Conservation (phyloP, 2,888 invertebrate genomes). For the Sylvicola fuscatus region DNA sequence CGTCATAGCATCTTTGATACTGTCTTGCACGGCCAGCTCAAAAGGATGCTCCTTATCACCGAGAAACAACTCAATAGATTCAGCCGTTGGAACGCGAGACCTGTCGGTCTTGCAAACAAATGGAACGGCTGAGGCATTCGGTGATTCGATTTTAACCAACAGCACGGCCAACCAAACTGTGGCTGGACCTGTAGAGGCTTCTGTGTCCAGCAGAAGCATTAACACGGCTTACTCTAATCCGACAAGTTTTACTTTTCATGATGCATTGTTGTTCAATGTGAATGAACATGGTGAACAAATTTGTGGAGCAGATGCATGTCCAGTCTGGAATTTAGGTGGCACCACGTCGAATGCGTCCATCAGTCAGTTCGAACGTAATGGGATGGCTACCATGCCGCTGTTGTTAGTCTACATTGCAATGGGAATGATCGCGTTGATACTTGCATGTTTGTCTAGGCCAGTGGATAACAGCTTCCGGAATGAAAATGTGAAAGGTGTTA, state of each 20-base stretch:
- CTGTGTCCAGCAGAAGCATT: too few species aligned
- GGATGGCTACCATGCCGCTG: conserved; percentile 16
- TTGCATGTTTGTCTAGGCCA: conserved; percentile 28
- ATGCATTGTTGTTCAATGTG: conserved; percentile 23
- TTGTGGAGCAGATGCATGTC: conserved; percentile 37
- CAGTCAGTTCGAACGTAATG: conserved; percentile 9
- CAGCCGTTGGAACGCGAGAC: too few species aligned
- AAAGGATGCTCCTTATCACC: too few species aligned
- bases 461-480: conserved; percentile 16
- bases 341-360: not conserved
- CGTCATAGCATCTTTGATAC: conserved; percentile 26
- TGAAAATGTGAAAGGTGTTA: conserved; percentile 29
- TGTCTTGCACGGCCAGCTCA: conserved; percentile 19
- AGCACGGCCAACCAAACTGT: not conserved
- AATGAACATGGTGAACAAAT: conserved; percentile 31
- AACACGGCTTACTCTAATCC: not conserved
- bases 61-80: too few species aligned
- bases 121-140: too few species aligned
- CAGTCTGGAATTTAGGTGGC: conserved; percentile 16
- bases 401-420: conserved; percentile 23
- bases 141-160: not conserved
- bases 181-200: too few species aligned
- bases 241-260: conserved; percentile 21
- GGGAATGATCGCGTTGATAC: conserved; percentile 25
- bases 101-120: too few species aligned